Base-by-base conservation (phyloP, 2,113 vertebrate species). In the Boulengerochromis microlepis region DNA sequence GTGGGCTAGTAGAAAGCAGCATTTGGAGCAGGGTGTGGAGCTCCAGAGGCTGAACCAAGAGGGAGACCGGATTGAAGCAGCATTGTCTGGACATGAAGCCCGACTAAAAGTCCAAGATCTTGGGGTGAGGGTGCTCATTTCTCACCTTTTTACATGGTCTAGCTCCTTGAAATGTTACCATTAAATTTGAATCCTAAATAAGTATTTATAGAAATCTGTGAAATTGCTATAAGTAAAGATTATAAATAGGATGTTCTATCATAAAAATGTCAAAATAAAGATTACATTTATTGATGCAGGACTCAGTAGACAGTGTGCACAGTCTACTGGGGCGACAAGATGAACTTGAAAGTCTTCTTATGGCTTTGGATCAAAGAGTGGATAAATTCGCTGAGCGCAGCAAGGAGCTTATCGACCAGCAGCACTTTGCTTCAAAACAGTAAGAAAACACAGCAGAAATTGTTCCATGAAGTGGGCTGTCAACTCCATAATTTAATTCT, bases 11-110 rank as follows among this genome's bases (percentile, higher is more conserved):
- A 93, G 91, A 61, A 90, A 80, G 86, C 92, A 91, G 47, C 89
- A 80, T 74, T 93, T 99, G 52, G 93, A 96, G 82, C 96, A 97
- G 3, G 95, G 89, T 31, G 85, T 97, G 92, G 96, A 97, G 88
- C 88, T 98, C 47, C 97, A 97, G 85, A 97, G 96, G 82, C 96
- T 97, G 86, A 95, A 96, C 53, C 94, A 88, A 82, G 97, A 98
- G 40, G 96, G 95, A 18, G 96, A 97, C 69, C 90, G 94, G 26
- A 97, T 99, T 19, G 96, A 96, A 50, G 95, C 97, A 8, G 89
- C 96, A 19, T 95, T 98, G 83, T 96, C 97, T 12, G 96, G 96
- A 81, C 97, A 97, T 0, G 96, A 97, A 88, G 96, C 97, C 50
- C 97, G 97, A 81, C 97, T 99, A 8, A 88, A 64, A 26, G 96